These are phyloP conservation scores for Bombus waltoni DNA, from an alignment of 1,140 invertebrate genomes.

Conservation along the genomic window DNA sequence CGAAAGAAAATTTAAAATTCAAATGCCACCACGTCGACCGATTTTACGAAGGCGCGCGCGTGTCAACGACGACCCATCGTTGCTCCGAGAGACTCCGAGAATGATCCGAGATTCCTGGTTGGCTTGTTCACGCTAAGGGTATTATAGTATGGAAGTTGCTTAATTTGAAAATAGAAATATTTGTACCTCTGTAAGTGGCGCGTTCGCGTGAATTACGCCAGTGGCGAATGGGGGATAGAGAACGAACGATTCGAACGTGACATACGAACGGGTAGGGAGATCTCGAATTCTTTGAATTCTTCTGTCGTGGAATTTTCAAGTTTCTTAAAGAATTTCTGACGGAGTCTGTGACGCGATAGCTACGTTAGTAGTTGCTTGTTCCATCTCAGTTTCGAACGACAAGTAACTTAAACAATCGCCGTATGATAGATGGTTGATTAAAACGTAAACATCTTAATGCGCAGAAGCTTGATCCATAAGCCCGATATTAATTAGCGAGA, in stretches of 20 bases:
- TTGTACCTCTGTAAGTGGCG: neutral
- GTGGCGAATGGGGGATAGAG: too few species aligned
- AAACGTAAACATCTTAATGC: neutral
- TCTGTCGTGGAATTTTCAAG: neutral
- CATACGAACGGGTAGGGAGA: neutral
- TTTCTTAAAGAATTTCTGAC: neutral
- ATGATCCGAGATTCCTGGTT: conserved; percentile 35
- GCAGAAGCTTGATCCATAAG: neutral
- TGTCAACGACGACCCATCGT: neutral
- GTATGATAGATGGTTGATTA: neutral
- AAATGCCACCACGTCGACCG: conserved; percentile 63
- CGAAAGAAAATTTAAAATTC: conserved; percentile 75
- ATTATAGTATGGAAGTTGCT: conserved; percentile 28
- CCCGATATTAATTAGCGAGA: too few species aligned
- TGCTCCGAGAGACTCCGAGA: too few species aligned
- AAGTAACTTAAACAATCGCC: neutral
- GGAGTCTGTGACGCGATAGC: too few species aligned
- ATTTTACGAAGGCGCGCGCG: conserved; percentile 65
- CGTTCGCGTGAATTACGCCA: neutral
- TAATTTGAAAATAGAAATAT: neutral
- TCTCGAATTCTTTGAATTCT: neutral
- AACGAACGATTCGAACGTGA: neutral
- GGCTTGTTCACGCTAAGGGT: neutral
- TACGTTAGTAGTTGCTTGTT: too few species aligned
- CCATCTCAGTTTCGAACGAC: too few species aligned